A percentile compares a stretch with the other conserved stretches of the same genome.
phyloP scores from a whole-genome alignment of 2,888 invertebrate genomes.

The Epistrophe eligans region DNA sequence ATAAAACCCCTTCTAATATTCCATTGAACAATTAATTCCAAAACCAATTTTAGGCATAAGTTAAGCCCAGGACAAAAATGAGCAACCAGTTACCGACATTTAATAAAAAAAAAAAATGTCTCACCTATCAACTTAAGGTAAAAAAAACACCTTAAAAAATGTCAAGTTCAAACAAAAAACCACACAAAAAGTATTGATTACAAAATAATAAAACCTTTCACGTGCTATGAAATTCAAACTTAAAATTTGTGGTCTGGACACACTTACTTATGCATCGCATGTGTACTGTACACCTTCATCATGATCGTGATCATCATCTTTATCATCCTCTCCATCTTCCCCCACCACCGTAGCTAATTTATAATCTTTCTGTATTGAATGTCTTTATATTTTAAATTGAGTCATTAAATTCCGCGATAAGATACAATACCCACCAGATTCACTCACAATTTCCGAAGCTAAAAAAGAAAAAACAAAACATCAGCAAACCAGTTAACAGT shows the following conservation, averaged over 20 bases:
- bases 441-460: conserved; percentile 62
- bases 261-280: conserved; percentile 31
- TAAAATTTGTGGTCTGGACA: conserved; percentile 24
- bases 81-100: not conserved
- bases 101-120: not conserved
- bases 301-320: conserved; percentile 31
- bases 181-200: conserved; percentile 19
- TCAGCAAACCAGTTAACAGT: conserved; percentile 59
- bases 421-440: conserved; percentile 63
- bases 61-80: not conserved
- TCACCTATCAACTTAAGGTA: conserved; percentile 5
- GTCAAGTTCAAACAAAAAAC: conserved; percentile 29
- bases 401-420: conserved; percentile 74
- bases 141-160: conserved; percentile 28
- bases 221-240: conserved; percentile 27
- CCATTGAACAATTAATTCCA: not conserved
- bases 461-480: conserved; percentile 16
- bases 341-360: conserved; percentile 41
- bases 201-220: conserved; percentile 31
- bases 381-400: conserved; percentile 74
- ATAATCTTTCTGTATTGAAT: conserved; percentile 73
- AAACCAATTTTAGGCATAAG: not conserved
- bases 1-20: not conserved
- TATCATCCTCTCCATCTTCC: conserved; percentile 31
- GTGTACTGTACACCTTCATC: not conserved